Evolutionary conservation across 2,797 vertebrate species (phyloP), one percentile per base, ranked within the genome.

Genomic region (Tiaroga cobitis): DNA sequence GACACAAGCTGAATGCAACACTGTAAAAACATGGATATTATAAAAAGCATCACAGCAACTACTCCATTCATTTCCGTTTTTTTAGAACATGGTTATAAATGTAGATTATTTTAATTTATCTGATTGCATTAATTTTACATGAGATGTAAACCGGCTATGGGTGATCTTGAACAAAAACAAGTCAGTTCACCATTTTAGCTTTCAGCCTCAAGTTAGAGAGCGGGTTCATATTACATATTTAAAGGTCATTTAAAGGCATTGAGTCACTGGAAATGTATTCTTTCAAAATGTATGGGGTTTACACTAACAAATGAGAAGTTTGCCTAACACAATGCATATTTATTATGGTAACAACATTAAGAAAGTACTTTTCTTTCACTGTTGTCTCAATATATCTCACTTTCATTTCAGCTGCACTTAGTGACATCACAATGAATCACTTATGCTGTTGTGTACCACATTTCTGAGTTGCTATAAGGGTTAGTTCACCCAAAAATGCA

Each of bases 241-340:
- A 85, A 63, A 49, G 84, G 49, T 77, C 74, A 77, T 77, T 84
- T 84, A 84, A 84, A 84, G 77, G 82, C 61, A 84, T 56, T 29
- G 61, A 65, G 9, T 76, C 34, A 56, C 43, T 74, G 54, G 13
- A 49, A 61, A 29, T 8, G 24, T 26, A 19, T 75, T 83, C 0
- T 68, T 77, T 77, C 32, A 4, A 69, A 43, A 34, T 69, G 26
- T 68, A 51, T 51, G 41, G 21, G 29, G 70, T 34, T 46, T 65
- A n/a, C 39, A 54, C 32, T 75, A 65, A 65, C 72, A 81, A 24
- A 49, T 61, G 29, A 49, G 41, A n/a, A 10, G n/a, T 32, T 29
- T 11, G 15, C 6, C 21, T 19, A 46, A 49, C 2, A 34, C 37
- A 49, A 18, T 68, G 61, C 26, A 68, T 21, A 67, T 54, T n/a